These are phyloP conservation scores for Venustaconcha ellipsiformis DNA, from an alignment of 1,140 invertebrate species.

Conservation along the genomic window DNA sequence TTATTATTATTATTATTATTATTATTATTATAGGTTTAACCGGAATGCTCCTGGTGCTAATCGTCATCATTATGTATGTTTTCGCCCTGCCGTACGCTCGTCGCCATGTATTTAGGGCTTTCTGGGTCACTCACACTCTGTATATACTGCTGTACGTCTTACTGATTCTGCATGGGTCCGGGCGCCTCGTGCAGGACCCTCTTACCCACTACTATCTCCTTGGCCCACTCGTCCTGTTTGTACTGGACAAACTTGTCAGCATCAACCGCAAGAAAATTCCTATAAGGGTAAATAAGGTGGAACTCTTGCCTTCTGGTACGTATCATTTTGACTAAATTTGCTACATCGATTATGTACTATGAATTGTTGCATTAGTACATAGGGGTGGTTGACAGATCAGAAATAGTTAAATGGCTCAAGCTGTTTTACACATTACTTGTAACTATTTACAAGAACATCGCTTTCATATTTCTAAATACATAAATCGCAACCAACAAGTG, in stretches of 20 bases:
- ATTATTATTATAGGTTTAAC: constrained; percentile 79
- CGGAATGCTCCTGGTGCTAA: constrained; percentile 89
- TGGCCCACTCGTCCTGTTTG: constrained; percentile 90
- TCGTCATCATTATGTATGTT: constrained; percentile 97
- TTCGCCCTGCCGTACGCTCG: constrained; percentile 95
- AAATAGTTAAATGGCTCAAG: no score
- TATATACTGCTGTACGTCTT: constrained; percentile 92
- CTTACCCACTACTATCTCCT: constrained; percentile 96
- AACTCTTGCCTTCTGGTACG: constrained; percentile 89
- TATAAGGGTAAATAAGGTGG: constrained; percentile 94
- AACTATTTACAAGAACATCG: no score
- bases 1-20: not conserved
- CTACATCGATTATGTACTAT: no score
- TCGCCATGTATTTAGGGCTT: constrained; percentile 78
- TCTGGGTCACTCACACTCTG: constrained; percentile 94
- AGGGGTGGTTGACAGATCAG: no score
- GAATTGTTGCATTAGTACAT: no score
- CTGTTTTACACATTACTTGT: no score
- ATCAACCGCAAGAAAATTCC: constrained; percentile 77
- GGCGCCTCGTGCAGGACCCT: constrained; percentile 83
- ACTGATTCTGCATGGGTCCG: constrained; percentile 86
- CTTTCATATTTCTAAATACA: no score
- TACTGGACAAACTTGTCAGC: constrained; percentile 93
- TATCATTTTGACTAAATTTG: no score
- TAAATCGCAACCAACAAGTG: no score